These are phyloP conservation scores for Eulemur albifrons DNA, from an alignment of 2,797 vertebrate genomes.

Conservation along the genomic window DNA sequence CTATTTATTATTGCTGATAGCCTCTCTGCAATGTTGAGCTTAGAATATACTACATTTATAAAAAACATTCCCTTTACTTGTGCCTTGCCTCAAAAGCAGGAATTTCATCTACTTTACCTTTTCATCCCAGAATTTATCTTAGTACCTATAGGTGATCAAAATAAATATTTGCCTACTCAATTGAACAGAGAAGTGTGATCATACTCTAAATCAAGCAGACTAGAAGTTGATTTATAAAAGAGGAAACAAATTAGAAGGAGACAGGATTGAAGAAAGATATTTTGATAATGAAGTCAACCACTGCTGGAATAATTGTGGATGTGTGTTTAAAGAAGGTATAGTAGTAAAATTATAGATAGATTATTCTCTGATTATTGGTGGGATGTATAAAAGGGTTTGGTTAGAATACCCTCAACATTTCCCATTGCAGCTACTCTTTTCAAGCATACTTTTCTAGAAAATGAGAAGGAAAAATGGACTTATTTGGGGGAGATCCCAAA, in stretches of 20 bases:
- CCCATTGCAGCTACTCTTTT: neutral
- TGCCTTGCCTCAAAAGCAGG: neutral
- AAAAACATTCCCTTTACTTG: neutral
- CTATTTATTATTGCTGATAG: neutral
- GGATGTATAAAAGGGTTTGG: neutral
- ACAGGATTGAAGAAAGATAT: neutral
- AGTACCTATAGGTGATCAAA: neutral
- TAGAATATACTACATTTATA: neutral
- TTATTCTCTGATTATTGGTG: neutral
- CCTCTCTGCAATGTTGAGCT: neutral
- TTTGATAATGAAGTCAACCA: neutral
- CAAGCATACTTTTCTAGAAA: neutral
- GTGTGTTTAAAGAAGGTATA: neutral
- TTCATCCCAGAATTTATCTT: conserved; percentile 7
- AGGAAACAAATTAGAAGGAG: conserved; percentile 27
- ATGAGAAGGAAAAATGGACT: neutral
- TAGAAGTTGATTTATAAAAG: neutral
- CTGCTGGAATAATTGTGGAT: neutral
- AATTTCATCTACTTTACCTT: conserved; percentile 4
- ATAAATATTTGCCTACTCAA: conserved; percentile 48
- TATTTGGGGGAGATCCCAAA: neutral
- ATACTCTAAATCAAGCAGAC: neutral
- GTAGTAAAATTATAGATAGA: neutral
- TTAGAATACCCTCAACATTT: neutral
- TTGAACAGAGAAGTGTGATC: neutral